Evolutionary conservation across 2,888 invertebrate species (phyloP).

Genomic region (Xanthia icteritia): DNA sequence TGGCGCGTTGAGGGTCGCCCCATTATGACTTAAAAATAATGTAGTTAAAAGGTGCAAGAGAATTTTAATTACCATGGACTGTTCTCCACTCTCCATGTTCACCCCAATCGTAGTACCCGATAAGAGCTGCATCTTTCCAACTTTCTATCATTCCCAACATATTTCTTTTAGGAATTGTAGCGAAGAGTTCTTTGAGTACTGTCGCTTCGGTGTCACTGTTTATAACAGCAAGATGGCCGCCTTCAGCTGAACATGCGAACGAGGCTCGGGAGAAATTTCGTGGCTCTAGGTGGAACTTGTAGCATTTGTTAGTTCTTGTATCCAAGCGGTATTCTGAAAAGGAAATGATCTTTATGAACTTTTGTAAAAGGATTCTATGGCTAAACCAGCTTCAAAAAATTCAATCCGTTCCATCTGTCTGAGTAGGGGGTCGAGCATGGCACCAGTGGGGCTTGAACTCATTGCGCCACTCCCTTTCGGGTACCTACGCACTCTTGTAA

Average conservation of each 20-base stretch:
- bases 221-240: constrained; percentile 75
- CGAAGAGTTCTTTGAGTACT: constrained; percentile 60
- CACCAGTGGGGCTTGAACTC: no score
- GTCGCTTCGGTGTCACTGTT: constrained; percentile 72
- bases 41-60: not conserved
- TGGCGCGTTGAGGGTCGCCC: no score
- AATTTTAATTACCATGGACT: constrained; percentile 68
- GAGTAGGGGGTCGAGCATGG: no score
- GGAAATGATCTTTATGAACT: not conserved
- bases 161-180: constrained; percentile 57
- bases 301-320: constrained; percentile 71
- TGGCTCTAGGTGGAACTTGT: constrained; percentile 76
- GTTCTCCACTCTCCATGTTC: constrained; percentile 73
- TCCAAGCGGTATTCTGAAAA: constrained; percentile 30
- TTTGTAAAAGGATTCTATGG: not conserved
- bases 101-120: constrained; percentile 74
- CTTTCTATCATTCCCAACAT: constrained; percentile 55
- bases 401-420: not conserved
- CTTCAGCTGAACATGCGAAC: constrained; percentile 77
- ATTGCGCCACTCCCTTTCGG: no score
- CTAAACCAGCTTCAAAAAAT: not conserved
- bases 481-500: no score
- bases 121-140: constrained; percentile 62
- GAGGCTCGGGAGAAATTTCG: constrained; percentile 74
- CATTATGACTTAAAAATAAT: not conserved